A percentile compares a stretch with the other conserved stretches of the same genome.
Evolutionary conservation across 1,140 invertebrate species (phyloP).

Genomic region (Cotesia vestalis): DNA sequence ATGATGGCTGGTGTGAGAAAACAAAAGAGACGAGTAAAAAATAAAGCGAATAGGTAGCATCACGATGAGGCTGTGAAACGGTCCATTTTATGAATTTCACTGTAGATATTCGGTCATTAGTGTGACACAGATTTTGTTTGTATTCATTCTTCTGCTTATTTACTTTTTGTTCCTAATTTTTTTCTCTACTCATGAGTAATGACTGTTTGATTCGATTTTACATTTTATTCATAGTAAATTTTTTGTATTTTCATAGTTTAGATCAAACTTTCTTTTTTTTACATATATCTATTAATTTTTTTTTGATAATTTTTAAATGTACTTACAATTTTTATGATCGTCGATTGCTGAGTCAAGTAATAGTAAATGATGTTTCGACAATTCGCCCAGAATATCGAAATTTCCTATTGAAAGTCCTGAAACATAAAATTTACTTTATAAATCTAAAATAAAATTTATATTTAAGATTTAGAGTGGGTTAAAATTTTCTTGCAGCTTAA

Average conservation of each 20-base stretch:
- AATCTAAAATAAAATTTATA: conserved; percentile 44
- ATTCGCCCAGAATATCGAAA: conserved; percentile 50
- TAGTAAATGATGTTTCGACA: conserved; percentile 49
- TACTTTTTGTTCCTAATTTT: conserved; percentile 10
- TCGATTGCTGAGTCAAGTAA: conserved; percentile 37
- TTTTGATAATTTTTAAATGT: not conserved
- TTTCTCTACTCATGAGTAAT: not conserved
- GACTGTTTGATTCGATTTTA: not conserved
- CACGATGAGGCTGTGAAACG: conserved; percentile 39
- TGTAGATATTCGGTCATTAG: conserved; percentile 40
- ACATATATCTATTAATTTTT: too few relatives aligned
- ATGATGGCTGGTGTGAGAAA: conserved; percentile 12
- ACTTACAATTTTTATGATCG: conserved; percentile 51
- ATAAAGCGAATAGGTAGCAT: conserved; percentile 37
- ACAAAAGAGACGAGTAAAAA: conserved; percentile 33
- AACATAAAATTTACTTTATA: conserved; percentile 25
- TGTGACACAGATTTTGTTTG: conserved; percentile 40
- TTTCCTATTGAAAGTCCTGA: conserved; percentile 55
- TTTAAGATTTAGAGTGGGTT: conserved; percentile 49
- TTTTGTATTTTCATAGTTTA: too few relatives aligned
- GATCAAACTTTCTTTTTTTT: too few relatives aligned
- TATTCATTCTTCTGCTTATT: conserved; percentile 32
- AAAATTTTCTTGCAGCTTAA: conserved; percentile 10
- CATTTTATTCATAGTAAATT: too few relatives aligned
- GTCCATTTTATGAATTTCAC: conserved; percentile 40